These are phyloP conservation scores for Rutpela maculata DNA, from an alignment of 2,888 invertebrate species.

Conservation along the genomic window DNA sequence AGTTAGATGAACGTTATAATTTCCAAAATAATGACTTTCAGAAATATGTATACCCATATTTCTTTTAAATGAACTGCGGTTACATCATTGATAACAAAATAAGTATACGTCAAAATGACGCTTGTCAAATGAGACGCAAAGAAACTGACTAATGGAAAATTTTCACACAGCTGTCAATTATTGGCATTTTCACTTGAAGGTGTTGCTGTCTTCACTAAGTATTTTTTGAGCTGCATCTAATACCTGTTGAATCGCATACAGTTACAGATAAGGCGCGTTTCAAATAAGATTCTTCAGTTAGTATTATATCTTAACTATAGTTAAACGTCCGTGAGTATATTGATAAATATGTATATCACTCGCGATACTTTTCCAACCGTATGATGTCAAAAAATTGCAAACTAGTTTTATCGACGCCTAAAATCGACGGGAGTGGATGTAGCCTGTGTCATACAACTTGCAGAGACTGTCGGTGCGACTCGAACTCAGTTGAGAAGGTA, in stretches of 20 bases:
- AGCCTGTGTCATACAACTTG: constrained; percentile 91
- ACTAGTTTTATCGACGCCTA: constrained; percentile 55
- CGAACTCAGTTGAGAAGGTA: constrained; percentile 78
- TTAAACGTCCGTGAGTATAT: background rate
- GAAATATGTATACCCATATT: too few species aligned
- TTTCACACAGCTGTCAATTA: background rate
- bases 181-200: background rate
- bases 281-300: too few species aligned
- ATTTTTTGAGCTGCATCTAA: background rate
- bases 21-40: too few species aligned
- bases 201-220: background rate
- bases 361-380: constrained; percentile 11
- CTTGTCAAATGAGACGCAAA: too few species aligned
- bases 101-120: too few species aligned
- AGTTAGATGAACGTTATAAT: too few species aligned
- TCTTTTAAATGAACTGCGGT: too few species aligned
- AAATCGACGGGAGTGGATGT: constrained; percentile 81
- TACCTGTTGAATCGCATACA: background rate
- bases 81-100: too few species aligned
- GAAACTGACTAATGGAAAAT: background rate
- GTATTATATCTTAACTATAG: background rate
- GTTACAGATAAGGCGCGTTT: constrained; percentile 13
- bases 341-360: constrained; percentile 20
- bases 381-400: constrained; percentile 30
- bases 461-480: constrained; percentile 85